Percentiles rank a stretch among this genome's conserved stretches.
Conservation (phyloP, 2,113 vertebrate species). For the Calcarius ornatus region DNA sequence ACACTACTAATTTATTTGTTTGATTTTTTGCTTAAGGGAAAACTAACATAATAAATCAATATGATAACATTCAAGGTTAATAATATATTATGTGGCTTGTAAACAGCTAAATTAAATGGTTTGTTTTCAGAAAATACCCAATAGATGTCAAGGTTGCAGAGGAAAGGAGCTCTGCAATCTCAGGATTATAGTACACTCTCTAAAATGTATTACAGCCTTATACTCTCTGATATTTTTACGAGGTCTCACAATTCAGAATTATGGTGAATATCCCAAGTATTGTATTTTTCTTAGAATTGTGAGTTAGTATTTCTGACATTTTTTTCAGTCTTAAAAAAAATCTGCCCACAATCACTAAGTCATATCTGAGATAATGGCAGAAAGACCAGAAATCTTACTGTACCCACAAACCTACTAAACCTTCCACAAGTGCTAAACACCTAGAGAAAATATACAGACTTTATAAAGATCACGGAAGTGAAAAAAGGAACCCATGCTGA, state of each 20-base stretch:
- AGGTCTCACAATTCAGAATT: not conserved
- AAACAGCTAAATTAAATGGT: not conserved
- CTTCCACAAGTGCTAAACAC: not conserved
- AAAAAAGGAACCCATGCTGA: not conserved
- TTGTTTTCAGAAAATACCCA: not conserved
- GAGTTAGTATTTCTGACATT: not conserved
- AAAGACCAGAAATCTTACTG: not conserved
- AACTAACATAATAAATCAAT: not conserved
- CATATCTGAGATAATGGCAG: not conserved
- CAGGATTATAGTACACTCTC: not conserved
- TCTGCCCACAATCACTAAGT: not conserved
- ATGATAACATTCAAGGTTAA: not conserved
- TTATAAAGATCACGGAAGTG: not conserved
- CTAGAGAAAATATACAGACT: not conserved
- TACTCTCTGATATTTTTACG: not conserved
- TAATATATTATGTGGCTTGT: not conserved
- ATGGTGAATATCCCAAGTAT: not conserved
- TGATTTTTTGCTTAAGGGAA: not conserved
- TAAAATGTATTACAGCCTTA: not conserved
- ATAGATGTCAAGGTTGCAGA: not conserved
- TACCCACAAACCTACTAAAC: not conserved
- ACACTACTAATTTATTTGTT: not conserved
- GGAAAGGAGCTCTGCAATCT: not conserved
- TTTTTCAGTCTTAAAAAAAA: not conserved
- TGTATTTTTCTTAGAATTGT: not conserved